These are phyloP conservation scores for Drosophila mimica DNA, from an alignment of 2,888 invertebrate species.

Conservation along the genomic window DNA sequence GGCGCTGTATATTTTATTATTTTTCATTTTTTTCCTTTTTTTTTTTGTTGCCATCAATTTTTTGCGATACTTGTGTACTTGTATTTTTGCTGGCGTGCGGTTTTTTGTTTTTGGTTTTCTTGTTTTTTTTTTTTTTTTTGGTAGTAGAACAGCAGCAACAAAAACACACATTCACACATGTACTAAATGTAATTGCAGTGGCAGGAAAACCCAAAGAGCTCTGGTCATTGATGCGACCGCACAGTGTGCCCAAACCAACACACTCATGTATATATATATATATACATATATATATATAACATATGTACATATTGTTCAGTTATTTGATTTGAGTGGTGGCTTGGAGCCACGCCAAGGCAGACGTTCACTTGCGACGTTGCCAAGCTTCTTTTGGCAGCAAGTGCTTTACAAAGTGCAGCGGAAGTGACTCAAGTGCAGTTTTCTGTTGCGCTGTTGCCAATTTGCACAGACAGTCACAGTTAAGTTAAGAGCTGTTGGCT, in stretches of 20 bases:
- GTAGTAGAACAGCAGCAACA: slow-evolving; percentile 36
- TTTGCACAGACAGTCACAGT: slow-evolving; percentile 17
- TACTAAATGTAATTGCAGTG: slow-evolving; percentile 48
- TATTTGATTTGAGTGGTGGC: slow-evolving; percentile 17
- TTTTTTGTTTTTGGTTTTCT: slow-evolving; percentile 19
- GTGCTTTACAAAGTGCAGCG: slow-evolving; percentile 69
- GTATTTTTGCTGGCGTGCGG: slow-evolving; percentile 40
- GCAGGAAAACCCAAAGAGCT: slow-evolving; percentile 55
- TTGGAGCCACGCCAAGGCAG: slow-evolving; percentile 53
- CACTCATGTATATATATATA: slow-evolving; percentile 5
- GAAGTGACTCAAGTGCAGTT: slow-evolving; percentile 64
- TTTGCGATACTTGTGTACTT: slow-evolving; percentile 35
- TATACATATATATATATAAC: background rate
- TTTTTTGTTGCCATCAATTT: slow-evolving; percentile 50
- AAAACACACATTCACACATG: slow-evolving; percentile 36
- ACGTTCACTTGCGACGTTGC: slow-evolving; percentile 74
- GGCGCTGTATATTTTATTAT: slow-evolving; percentile 44
- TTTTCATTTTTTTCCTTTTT: slow-evolving; percentile 26
- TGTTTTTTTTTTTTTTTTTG: slow-evolving; percentile 20
- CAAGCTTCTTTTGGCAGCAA: slow-evolving; percentile 59
- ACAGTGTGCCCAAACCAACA: slow-evolving; percentile 46
- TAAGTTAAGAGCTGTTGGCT: slow-evolving; percentile 28
- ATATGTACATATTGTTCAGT: slow-evolving; percentile 9
- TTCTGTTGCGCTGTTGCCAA: slow-evolving; percentile 44
- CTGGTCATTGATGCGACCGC: slow-evolving; percentile 75